Conservation (phyloP, 2,888 invertebrate genomes). For the Aphidoletes aphidimyza region DNA sequence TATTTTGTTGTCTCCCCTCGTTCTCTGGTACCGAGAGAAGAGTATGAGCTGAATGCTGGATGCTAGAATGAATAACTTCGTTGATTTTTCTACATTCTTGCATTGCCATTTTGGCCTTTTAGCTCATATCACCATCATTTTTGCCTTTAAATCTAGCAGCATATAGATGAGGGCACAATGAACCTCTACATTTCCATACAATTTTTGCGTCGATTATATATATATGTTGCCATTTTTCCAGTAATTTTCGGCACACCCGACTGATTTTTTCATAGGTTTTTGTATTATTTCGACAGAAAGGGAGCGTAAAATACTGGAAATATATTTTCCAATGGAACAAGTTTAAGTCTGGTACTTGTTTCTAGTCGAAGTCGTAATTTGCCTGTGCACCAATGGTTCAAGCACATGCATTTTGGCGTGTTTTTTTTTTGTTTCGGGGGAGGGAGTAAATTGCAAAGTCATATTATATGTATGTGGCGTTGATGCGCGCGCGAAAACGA, state of each 20-base stretch:
- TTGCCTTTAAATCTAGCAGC: not conserved
- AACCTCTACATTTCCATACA: not conserved
- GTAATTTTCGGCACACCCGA: not conserved
- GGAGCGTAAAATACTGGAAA: not conserved
- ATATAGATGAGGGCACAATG: conserved; percentile 23
- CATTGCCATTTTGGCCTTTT: not conserved
- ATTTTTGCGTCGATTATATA: not conserved
- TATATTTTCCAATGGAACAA: conserved; percentile 5
- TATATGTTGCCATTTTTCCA: not conserved
- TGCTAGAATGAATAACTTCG: conserved; percentile 13
- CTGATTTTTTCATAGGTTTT: not conserved
- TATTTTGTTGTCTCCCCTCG: not conserved
- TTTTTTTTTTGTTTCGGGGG: no score
- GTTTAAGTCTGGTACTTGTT: conserved; percentile 24
- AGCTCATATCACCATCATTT: not conserved
- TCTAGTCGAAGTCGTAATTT: conserved; percentile 22
- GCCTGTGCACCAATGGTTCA: not conserved
- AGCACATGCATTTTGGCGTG: not conserved
- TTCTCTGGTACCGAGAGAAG: not conserved
- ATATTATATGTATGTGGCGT: conserved; percentile 29
- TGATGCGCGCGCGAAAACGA: no score
- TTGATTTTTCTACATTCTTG: conserved; percentile 39
- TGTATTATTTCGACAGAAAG: no score
- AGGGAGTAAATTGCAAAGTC: conserved; percentile 44
- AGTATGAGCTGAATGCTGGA: no score